Conservation (phyloP, 2,797 vertebrate genomes). For the Ctenosaura bakeri region DNA sequence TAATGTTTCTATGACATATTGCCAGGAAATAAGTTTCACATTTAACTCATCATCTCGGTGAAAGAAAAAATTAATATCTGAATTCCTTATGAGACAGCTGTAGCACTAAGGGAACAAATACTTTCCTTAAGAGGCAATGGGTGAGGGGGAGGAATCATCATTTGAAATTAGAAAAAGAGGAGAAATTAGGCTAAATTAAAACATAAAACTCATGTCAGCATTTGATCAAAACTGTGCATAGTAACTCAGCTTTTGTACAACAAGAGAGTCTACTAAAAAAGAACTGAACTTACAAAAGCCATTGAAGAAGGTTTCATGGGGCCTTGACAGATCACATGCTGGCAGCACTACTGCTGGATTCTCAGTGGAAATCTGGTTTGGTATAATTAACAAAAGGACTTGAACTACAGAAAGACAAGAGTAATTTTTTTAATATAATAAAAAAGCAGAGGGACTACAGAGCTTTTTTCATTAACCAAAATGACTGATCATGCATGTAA, state of each 20-base stretch:
- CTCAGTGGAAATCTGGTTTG: constrained; percentile 41
- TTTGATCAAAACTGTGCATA: constrained; percentile 44
- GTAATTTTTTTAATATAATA: constrained; percentile 33
- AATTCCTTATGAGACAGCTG: constrained; percentile 10
- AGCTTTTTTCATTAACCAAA: constrained; percentile 24
- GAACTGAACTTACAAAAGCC: constrained; percentile 44
- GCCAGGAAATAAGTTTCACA: constrained; percentile 1
- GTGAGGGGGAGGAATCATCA: neutral
- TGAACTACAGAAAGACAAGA: constrained; percentile 43
- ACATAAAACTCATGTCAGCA: constrained; percentile 26
- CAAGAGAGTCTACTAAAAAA: constrained; percentile 35
- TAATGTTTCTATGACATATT: constrained; percentile 13
- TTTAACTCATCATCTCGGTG: neutral
- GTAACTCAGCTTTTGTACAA: constrained; percentile 27
- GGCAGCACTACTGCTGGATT: constrained; percentile 39
- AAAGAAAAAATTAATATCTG: constrained; percentile 1
- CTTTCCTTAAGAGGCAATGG: neutral
- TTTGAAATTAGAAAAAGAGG: neutral
- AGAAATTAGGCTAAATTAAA: constrained; percentile 40
- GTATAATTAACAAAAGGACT: constrained; percentile 50
- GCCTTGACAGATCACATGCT: constrained; percentile 45
- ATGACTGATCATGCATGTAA: constrained; percentile 31
- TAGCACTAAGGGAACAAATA: neutral
- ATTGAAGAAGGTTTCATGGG: constrained; percentile 51
- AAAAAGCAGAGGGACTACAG: constrained; percentile 23